Evolutionary conservation across 2,888 invertebrate genomes (phyloP).

Genomic region (Branchellion lobata): DNA sequence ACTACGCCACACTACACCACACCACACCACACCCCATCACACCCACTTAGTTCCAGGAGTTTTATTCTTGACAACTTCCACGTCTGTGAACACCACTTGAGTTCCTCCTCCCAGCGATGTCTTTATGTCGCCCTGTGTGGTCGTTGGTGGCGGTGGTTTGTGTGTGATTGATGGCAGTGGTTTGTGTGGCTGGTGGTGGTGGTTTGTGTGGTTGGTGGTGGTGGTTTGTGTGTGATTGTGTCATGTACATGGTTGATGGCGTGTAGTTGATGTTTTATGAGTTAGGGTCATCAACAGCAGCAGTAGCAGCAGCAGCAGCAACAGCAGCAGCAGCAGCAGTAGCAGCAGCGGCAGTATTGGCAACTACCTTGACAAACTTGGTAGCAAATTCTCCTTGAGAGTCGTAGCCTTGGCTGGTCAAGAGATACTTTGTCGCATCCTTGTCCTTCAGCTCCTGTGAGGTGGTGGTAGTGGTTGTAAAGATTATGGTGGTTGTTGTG

Average conservation of each 20-base stretch:
- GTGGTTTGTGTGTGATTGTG: background rate
- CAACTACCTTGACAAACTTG: constrained; percentile 82
- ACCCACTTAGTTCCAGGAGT: constrained; percentile 56
- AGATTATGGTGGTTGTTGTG: too few relatives aligned
- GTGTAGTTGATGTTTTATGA: too few relatives aligned
- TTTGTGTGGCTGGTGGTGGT: too few relatives aligned
- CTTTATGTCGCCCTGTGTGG: constrained; percentile 77
- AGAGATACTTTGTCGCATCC: constrained; percentile 79
- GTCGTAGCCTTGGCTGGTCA: constrained; percentile 88
- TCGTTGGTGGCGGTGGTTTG: background rate
- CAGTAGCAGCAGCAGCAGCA: background rate
- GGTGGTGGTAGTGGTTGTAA: too few relatives aligned
- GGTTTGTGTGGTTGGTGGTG: too few relatives aligned
- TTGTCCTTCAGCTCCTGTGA: constrained; percentile 67
- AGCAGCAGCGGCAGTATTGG: background rate
- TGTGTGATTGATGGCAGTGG: too few relatives aligned
- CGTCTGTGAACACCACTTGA: constrained; percentile 88
- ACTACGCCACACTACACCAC: too few relatives aligned
- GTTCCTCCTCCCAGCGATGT: constrained; percentile 92
- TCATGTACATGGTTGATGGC: too few relatives aligned
- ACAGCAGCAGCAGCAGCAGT: too few relatives aligned
- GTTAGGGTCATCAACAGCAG: too few relatives aligned
- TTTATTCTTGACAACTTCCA: constrained; percentile 73
- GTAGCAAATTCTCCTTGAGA: constrained; percentile 90
- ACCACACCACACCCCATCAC: too few relatives aligned